Base-by-base conservation (phyloP, 2,113 vertebrate genomes). In the Ochotona princeps region DNA sequence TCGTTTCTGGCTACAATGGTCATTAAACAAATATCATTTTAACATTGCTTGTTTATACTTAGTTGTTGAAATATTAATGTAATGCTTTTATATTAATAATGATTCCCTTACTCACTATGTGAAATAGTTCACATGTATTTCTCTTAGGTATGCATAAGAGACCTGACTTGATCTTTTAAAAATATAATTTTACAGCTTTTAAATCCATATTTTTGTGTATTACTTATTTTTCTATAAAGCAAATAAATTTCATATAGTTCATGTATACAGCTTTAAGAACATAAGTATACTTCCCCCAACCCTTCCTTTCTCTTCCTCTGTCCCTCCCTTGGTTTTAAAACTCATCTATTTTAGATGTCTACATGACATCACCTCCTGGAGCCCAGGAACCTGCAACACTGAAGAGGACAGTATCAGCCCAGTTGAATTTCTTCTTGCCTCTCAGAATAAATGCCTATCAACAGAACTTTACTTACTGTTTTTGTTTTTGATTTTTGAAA, bases 1-100 rank as follows among this genome's bases (percentile, higher is more conserved):
- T 82, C 73, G 5, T 76, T 66, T 82, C 49, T 23, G 13, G 18
- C 14, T 28, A 76, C 28, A 13, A 82, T 65, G 8, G 21, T 67
- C 26, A 3, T 38, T 67, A 54, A 12, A 83, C 49, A 61, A 89
- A 70, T 83, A 26, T 89, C 21, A 75, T 11, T 23, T 2, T 88
- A 78, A 54, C n/a, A 61, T 86, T 79, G 15, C 17, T 44, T 80
- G 14, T 44, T 44, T 44, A 44, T 44, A 44, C 38, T 44, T 44
- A 44, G 38, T 44, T 44, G 38, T 44, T 44, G 38, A 44, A 44
- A 44, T 44, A 44, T 44, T 44, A 44, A 80, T 85, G 14, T 5
- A 82, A 6, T 84, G 30, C 3, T 70, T 89, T 84, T 63, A 85
- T 73, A n/a, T 83, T 91, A 14, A 82, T 91, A 67, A 15, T 88